phyloP scores from a whole-genome alignment of 2,797 vertebrate genomes.

The Neostethus bicornis region DNA sequence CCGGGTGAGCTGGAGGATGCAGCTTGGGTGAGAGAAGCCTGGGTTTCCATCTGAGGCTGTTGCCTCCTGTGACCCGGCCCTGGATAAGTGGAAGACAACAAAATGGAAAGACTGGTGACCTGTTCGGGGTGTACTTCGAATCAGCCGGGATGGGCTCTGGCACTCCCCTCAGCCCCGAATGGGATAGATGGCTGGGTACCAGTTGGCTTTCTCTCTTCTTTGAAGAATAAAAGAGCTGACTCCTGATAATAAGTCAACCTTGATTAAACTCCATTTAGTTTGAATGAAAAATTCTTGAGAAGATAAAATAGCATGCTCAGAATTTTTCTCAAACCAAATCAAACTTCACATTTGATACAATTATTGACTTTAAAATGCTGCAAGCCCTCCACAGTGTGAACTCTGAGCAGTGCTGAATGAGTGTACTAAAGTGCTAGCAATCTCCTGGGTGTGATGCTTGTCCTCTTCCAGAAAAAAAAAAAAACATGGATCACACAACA shows the following conservation, averaged over 20 bases:
- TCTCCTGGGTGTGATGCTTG: neutral
- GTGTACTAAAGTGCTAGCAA: slow-evolving; percentile 13
- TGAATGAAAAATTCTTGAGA: neutral
- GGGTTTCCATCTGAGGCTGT: no score
- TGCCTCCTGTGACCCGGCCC: no score
- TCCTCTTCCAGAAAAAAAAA: slow-evolving; percentile 18
- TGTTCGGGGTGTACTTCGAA: no score
- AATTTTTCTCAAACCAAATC: neutral
- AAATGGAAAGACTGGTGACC: no score
- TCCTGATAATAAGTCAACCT: slow-evolving; percentile 34
- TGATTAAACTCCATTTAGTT: slow-evolving; percentile 42
- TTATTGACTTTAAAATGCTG: neutral
- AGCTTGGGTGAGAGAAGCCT: no score
- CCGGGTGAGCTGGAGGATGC: no score
- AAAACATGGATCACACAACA: neutral
- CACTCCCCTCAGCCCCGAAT: no score
- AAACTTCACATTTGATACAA: neutral
- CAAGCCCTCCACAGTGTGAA: neutral
- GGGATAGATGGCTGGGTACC: no score
- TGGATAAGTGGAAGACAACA: no score
- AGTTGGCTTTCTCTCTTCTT: slow-evolving; percentile 28
- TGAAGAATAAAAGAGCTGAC: slow-evolving; percentile 6
- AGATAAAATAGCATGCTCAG: neutral
- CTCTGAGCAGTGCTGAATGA: neutral
- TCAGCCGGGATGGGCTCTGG: no score